Conservation (phyloP, 2,797 vertebrate genomes). For the Sylvia borin region DNA sequence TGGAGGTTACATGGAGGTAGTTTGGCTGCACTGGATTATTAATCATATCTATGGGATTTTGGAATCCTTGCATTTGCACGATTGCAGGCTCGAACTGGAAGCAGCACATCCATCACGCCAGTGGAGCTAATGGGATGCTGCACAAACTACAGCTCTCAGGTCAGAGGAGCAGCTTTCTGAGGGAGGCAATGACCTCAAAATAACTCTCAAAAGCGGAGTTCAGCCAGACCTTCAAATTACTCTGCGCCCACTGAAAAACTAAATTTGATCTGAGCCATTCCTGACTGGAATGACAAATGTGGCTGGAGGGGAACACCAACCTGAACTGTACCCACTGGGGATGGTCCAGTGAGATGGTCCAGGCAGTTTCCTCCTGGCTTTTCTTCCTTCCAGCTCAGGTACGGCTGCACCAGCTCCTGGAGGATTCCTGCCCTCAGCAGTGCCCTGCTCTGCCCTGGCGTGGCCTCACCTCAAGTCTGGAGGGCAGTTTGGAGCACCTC, state of each 20-base stretch:
- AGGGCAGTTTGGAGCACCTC: neutral
- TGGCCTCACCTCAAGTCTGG: fast-evolving
- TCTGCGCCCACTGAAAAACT: neutral
- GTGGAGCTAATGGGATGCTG: neutral
- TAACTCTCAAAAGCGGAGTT: neutral
- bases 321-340: neutral
- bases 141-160: neutral
- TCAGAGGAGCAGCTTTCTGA: neutral
- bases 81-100: neutral
- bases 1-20: constrained; percentile 32
- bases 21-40: constrained; percentile 27
- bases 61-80: neutral
- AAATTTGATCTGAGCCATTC: neutral
- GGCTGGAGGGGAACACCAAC: fast-evolving
- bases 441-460: fast-evolving
- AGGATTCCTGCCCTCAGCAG: neutral
- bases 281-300: neutral
- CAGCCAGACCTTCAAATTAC: neutral
- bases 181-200: neutral
- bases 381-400: neutral
- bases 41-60: neutral
- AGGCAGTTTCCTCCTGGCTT: neutral
- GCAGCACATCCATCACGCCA: neutral
- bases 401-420: fast-evolving
- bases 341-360: neutral